Percentiles rank a stretch among this genome's conserved stretches.
phyloP scores from a whole-genome alignment of 2,797 vertebrate species.

The Vireo griseus region DNA sequence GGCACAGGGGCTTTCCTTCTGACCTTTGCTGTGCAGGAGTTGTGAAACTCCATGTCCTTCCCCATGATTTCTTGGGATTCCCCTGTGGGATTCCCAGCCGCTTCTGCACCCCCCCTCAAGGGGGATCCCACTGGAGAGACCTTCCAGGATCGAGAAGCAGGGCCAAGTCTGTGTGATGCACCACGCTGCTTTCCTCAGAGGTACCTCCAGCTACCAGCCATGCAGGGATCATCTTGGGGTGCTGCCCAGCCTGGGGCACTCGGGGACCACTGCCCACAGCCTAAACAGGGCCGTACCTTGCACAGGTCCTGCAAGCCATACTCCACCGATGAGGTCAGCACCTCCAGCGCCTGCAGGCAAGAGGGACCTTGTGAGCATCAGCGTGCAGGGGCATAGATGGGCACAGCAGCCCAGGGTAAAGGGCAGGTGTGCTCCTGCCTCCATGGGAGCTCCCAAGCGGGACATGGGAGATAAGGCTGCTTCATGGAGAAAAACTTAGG shows the following conservation, averaged over 20 bases:
- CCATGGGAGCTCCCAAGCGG: fast-evolving
- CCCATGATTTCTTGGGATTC: not conserved
- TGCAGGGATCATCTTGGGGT: not conserved
- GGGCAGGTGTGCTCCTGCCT: not conserved
- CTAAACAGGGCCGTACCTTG: slow-evolving; percentile 42
- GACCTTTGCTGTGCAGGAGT: not conserved
- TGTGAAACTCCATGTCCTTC: not conserved
- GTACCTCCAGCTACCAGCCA: not conserved
- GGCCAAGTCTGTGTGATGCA: not conserved
- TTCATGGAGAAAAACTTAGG: not conserved
- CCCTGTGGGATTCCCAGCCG: fast-evolving
- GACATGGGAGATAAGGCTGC: not conserved
- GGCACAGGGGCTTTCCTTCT: not conserved
- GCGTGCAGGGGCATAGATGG: fast-evolving
- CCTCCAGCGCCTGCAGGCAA: slow-evolving; percentile 70
- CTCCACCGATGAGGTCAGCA: slow-evolving; percentile 74
- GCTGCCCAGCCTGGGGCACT: fast-evolving
- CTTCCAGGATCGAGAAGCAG: fast-evolving
- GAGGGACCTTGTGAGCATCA: not conserved
- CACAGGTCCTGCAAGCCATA: slow-evolving; percentile 74
- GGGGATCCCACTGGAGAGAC: not conserved
- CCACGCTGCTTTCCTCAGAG: fast-evolving
- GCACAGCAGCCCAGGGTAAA: not conserved
- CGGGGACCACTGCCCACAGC: fast-evolving
- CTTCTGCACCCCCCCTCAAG: not conserved